phyloP scores from a whole-genome alignment of 2,888 invertebrate genomes.

The Selenia dentaria region DNA sequence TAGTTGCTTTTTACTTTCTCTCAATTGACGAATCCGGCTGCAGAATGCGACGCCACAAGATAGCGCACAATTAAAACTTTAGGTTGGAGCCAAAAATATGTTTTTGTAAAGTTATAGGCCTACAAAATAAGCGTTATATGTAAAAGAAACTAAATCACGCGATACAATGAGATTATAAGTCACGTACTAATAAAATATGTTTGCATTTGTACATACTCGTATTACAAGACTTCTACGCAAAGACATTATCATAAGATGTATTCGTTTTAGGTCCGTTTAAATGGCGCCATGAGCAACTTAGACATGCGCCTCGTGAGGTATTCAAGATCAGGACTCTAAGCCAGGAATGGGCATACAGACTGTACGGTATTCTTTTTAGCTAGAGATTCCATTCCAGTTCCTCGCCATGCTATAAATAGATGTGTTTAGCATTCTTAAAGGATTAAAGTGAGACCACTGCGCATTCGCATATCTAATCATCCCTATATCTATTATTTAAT shows the following conservation, averaged over 20 bases:
- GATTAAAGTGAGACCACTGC: constrained; percentile 22
- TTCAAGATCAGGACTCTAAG: constrained; percentile 11
- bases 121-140: too few species aligned
- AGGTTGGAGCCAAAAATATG: too few species aligned
- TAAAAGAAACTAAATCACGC: too few species aligned
- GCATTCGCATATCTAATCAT: constrained; percentile 28
- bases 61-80: too few species aligned
- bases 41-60: too few species aligned
- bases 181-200: too few species aligned
- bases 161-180: too few species aligned
- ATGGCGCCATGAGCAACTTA: constrained; percentile 19
- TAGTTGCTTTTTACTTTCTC: constrained; percentile 22
- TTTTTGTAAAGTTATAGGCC: too few species aligned
- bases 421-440: constrained; percentile 21
- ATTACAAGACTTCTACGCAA: too few species aligned
- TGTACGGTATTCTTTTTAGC: constrained; percentile 18
- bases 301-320: constrained; percentile 13
- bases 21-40: background rate
- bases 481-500: constrained; percentile 26
- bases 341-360: constrained; percentile 13
- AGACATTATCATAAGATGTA: constrained; percentile 12
- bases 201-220: too few species aligned
- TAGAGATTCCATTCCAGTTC: constrained; percentile 10
- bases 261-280: constrained; percentile 1
- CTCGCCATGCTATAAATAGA: constrained; percentile 15